Conservation (phyloP, 2,113 vertebrate species). For the Suncus etruscus region DNA sequence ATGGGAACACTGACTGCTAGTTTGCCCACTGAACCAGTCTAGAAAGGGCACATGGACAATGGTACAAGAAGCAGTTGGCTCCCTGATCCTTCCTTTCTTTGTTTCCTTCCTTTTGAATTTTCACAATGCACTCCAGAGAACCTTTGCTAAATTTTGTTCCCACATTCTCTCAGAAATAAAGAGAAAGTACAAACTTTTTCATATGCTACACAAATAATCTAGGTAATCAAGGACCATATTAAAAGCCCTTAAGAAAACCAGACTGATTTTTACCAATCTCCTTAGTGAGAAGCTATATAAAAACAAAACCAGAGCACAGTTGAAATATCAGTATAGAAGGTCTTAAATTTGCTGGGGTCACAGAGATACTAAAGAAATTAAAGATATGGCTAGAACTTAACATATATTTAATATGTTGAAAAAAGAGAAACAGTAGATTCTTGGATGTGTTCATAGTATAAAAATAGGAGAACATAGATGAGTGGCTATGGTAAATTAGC, state of each 20-base stretch:
- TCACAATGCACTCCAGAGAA: conserved; percentile 69
- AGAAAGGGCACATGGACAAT: conserved; percentile 62
- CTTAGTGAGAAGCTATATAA: neutral
- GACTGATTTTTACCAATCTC: conserved; percentile 3
- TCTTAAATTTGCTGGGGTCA: neutral
- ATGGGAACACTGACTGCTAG: conserved; percentile 38
- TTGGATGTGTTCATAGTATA: neutral
- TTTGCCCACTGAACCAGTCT: conserved; percentile 31
- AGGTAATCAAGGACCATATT: neutral
- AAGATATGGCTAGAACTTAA: conserved; percentile 44
- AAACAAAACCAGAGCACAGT: conserved; percentile 10
- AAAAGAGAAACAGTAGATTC: neutral
- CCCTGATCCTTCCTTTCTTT: conserved; percentile 76
- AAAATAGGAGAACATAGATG: neutral
- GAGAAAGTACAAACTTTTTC: conserved; percentile 36
- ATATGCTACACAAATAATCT: too few relatives aligned
- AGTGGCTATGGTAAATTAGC: neutral
- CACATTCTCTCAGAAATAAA: conserved; percentile 73
- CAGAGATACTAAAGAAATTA: neutral
- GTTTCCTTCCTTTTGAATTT: conserved; percentile 67
- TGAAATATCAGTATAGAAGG: neutral
- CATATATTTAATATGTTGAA: conserved; percentile 8
- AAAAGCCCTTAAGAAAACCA: neutral
- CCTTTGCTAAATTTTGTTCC: conserved; percentile 63
- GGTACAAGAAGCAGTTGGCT: conserved; percentile 61